A percentile compares a stretch with the other conserved stretches of the same genome.
Conservation (phyloP, 1,140 invertebrate genomes). For the Uloborus diversus region DNA sequence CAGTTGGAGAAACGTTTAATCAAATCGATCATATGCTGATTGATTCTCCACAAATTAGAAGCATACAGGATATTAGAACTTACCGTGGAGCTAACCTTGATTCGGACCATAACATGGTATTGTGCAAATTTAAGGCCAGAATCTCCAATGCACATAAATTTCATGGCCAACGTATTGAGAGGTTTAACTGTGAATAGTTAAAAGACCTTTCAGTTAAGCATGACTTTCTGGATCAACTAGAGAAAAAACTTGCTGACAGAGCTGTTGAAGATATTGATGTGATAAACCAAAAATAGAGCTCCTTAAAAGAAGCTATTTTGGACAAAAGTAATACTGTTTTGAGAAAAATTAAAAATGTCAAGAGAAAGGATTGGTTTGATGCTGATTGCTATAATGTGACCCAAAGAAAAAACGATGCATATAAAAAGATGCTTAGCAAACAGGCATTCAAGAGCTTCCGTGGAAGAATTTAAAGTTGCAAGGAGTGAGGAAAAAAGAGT, state of each 20-base stretch:
- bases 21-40: constrained; percentile 2
- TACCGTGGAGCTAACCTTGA: constrained; percentile 1
- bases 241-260: neutral
- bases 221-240: neutral
- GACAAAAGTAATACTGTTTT: constrained; percentile 1
- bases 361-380: neutral
- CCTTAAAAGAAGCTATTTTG: neutral
- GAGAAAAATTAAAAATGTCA: neutral
- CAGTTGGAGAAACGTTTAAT: neutral
- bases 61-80: neutral
- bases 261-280: too few relatives aligned
- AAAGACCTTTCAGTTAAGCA: neutral
- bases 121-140: neutral
- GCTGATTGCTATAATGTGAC: constrained; percentile 4
- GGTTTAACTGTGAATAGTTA: neutral
- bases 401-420: constrained; percentile 1
- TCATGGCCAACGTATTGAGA: neutral
- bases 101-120: neutral
- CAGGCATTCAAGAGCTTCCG: neutral
- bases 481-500: neutral
- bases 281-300: neutral
- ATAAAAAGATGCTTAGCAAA: constrained; percentile 3
- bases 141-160: neutral
- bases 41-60: neutral
- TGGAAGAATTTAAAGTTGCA: neutral